phyloP scores from a whole-genome alignment of 2,888 invertebrate species.

The Orthonevra nobilis region DNA sequence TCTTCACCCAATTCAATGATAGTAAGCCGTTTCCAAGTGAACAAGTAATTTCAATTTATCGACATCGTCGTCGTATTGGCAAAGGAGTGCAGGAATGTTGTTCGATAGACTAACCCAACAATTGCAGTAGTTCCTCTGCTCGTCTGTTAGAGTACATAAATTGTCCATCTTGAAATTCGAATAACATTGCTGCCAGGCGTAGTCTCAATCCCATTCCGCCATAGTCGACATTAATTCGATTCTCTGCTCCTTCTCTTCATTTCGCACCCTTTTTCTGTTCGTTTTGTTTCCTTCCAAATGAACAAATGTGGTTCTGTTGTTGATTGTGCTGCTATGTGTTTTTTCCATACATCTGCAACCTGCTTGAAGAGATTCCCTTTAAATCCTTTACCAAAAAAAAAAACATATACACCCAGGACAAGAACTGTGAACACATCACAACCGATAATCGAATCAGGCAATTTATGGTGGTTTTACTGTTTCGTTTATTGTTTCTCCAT shows the following conservation, averaged over 20 bases:
- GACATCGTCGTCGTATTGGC: slow-evolving; percentile 26
- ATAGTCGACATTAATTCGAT: neutral
- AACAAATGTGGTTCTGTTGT: slow-evolving; percentile 43
- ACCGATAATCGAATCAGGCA: slow-evolving; percentile 67
- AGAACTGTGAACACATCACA: slow-evolving; percentile 56
- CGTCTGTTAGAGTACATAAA: too few species aligned
- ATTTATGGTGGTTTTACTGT: slow-evolving; percentile 63
- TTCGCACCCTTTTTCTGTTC: neutral
- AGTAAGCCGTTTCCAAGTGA: too few species aligned
- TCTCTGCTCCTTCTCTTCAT: neutral
- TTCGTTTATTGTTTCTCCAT: slow-evolving; percentile 64
- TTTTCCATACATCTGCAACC: slow-evolving; percentile 20
- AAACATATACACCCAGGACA: slow-evolving; percentile 7
- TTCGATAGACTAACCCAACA: slow-evolving; percentile 7
- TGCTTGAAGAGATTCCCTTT: slow-evolving; percentile 41
- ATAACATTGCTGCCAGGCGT: slow-evolving; percentile 46
- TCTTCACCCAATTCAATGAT: too few species aligned
- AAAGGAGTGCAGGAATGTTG: slow-evolving; percentile 12
- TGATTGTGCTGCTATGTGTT: neutral
- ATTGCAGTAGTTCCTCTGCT: neutral
- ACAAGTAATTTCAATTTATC: slow-evolving; percentile 61
- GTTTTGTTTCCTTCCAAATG: slow-evolving; percentile 33
- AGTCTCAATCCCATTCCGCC: slow-evolving; percentile 17
- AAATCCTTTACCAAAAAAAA: slow-evolving; percentile 13
- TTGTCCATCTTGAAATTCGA: slow-evolving; percentile 53